Percentiles rank a stretch among this genome's conserved stretches.
These are phyloP conservation scores for Linnaemya tessellans DNA, from an alignment of 2,888 invertebrate species.

Conservation along the genomic window DNA sequence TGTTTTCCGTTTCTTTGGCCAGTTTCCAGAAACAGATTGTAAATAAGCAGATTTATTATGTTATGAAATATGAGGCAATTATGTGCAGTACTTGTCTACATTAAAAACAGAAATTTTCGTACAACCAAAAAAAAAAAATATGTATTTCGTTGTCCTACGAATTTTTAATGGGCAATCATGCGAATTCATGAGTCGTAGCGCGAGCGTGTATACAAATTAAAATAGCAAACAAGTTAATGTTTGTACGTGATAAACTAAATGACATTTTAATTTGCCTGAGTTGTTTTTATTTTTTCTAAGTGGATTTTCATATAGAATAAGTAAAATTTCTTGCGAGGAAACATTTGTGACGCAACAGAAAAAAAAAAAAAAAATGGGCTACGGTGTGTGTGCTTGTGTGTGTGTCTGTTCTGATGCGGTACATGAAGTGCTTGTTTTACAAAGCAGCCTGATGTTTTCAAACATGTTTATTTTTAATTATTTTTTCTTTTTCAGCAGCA, in stretches of 20 bases:
- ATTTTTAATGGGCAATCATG: not conserved
- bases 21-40: conserved; percentile 33
- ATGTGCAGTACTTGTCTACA: conserved; percentile 13
- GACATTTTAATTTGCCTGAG: conserved; percentile 31
- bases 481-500: too few species aligned
- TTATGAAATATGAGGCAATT: conserved; percentile 55
- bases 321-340: too few species aligned
- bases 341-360: too few species aligned
- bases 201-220: not conserved
- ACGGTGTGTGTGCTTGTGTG: too few species aligned
- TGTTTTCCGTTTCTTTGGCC: not conserved
- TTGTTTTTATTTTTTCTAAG: not conserved
- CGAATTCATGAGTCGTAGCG: not conserved
- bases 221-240: not conserved
- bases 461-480: too few species aligned
- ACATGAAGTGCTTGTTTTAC: too few species aligned
- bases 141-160: not conserved
- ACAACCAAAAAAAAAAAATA: not conserved
- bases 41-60: conserved; percentile 41
- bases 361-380: too few species aligned
- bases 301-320: not conserved
- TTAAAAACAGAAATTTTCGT: conserved; percentile 1
- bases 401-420: too few species aligned
- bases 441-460: too few species aligned
- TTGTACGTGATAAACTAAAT: conserved; percentile 23